Conservation (phyloP, 1,140 invertebrate species). For the Brachionus paranguensis region DNA sequence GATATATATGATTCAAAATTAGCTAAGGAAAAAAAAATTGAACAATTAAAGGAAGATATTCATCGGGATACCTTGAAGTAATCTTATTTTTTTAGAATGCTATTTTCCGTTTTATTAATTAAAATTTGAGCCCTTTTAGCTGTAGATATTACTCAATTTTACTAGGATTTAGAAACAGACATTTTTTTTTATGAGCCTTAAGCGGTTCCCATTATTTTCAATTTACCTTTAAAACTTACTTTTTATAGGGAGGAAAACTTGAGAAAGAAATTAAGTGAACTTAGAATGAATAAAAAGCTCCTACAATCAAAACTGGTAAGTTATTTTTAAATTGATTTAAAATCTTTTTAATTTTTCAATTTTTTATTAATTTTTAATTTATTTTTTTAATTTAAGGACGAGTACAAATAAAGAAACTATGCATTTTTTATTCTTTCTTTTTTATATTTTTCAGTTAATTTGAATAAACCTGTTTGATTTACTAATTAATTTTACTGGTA, state of each 20-base stretch:
- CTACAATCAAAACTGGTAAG: constrained; percentile 24
- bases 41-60: constrained; percentile 28
- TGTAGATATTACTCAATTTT: not conserved
- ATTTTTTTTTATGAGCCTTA: not conserved
- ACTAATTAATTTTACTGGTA: too few relatives aligned
- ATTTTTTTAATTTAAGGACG: not conserved
- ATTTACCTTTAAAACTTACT: not conserved
- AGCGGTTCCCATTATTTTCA: not conserved
- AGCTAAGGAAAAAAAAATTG: constrained; percentile 36
- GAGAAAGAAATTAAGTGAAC: constrained; percentile 21
- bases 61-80: constrained; percentile 19
- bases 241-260: constrained; percentile 30
- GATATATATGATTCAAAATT: constrained; percentile 30
- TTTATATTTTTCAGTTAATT: not conserved
- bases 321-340: not conserved
- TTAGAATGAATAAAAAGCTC: constrained; percentile 37
- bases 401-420: constrained; percentile 10
- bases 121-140: not conserved
- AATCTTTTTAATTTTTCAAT: not conserved
- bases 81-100: not conserved
- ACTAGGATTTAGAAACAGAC: not conserved
- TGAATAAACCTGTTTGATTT: not conserved
- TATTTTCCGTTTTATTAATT: not conserved
- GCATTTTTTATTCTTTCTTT: not conserved
- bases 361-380: not conserved